These are phyloP conservation scores for Neosilurus mollespiculum DNA, from an alignment of 2,797 vertebrate species.

Conservation along the genomic window DNA sequence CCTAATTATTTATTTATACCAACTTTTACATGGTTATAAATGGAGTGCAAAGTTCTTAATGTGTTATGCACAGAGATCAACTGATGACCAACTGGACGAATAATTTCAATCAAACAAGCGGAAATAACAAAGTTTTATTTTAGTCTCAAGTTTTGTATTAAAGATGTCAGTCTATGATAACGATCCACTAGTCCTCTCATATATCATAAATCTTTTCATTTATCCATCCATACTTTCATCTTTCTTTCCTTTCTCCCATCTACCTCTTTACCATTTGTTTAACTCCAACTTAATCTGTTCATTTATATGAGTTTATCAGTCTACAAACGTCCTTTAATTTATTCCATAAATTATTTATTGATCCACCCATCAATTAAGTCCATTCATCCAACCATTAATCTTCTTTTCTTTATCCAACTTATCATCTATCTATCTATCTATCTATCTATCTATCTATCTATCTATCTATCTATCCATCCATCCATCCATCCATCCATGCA, in stretches of 20 bases:
- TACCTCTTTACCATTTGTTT: too few relatives aligned
- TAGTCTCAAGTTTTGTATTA: background rate
- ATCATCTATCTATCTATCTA: background rate
- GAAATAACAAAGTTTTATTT: too few relatives aligned
- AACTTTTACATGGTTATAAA: background rate
- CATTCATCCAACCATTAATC: background rate
- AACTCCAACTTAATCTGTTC: too few relatives aligned
- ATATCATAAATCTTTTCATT: background rate
- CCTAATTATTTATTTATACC: background rate
- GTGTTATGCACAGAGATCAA: background rate
- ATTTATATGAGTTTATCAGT: too few relatives aligned
- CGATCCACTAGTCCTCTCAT: background rate
- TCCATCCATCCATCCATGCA: too few relatives aligned
- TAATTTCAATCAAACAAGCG: background rate
- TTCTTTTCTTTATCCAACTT: background rate
- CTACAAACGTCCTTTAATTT: too few relatives aligned
- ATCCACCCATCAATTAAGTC: background rate
- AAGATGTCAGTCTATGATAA: background rate
- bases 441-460: background rate
- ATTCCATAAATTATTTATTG: too few relatives aligned
- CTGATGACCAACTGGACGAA: background rate
- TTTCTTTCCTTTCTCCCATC: background rate
- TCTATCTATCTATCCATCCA: background rate
- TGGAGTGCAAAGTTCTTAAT: background rate
- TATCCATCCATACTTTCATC: background rate